phyloP scores from a whole-genome alignment of 2,888 invertebrate genomes.

The Aplocera efformata region DNA sequence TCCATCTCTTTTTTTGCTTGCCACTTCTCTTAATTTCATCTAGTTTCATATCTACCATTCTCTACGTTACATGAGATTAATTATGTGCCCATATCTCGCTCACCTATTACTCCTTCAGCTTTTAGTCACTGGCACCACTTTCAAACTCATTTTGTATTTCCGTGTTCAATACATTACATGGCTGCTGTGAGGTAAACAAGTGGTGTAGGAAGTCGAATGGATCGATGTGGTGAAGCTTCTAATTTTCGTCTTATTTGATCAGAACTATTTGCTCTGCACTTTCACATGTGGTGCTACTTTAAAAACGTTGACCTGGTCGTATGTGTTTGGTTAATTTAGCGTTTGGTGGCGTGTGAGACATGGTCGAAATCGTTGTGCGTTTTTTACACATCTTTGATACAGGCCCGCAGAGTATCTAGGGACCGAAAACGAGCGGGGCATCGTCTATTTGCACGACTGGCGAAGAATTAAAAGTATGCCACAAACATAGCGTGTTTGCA shows the following conservation, averaged over 20 bases:
- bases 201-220: constrained; percentile 39
- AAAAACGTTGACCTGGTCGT: constrained; percentile 70
- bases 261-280: constrained; percentile 70
- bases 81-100: too few relatives aligned
- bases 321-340: constrained; percentile 63
- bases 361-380: constrained; percentile 20
- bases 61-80: too few relatives aligned
- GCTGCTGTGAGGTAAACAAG: constrained; percentile 27
- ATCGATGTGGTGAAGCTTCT: constrained; percentile 48
- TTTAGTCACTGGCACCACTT: too few relatives aligned
- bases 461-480: constrained; percentile 61
- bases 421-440: constrained; percentile 26
- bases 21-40: too few relatives aligned
- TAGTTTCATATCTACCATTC: too few relatives aligned
- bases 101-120: too few relatives aligned
- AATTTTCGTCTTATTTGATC: constrained; percentile 65
- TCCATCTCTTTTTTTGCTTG: too few relatives aligned
- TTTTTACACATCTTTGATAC: constrained; percentile 31
- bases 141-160: too few relatives aligned
- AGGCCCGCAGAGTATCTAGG: constrained; percentile 4
- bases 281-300: constrained; percentile 73
- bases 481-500: constrained; percentile 53
- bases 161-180: constrained; percentile 20
- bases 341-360: constrained; percentile 45
- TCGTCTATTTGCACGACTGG: constrained; percentile 48